Percentiles rank a stretch among this genome's conserved stretches.
These are phyloP conservation scores for Callocephalon fimbriatum DNA, from an alignment of 2,113 vertebrate genomes.

Conservation along the genomic window DNA sequence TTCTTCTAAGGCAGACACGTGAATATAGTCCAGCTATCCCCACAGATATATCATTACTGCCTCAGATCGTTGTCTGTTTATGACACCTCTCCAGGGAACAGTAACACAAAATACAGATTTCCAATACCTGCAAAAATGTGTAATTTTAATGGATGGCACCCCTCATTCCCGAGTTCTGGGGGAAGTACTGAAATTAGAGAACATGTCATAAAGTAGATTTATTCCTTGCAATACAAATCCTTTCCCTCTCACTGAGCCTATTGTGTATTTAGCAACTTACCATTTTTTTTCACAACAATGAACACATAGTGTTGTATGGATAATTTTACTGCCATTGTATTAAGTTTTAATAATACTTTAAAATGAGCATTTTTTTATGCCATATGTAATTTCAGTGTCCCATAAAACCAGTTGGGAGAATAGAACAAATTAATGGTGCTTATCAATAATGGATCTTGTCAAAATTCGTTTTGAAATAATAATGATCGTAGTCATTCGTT, in stretches of 20 bases:
- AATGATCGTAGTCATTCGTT: slow-evolving; percentile 8
- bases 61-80: neutral
- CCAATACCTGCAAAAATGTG: neutral
- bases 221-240: neutral
- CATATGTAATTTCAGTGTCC: slow-evolving; percentile 3
- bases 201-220: neutral
- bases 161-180: neutral
- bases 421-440: slow-evolving; percentile 39
- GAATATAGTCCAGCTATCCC: neutral
- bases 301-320: neutral
- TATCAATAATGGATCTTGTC: slow-evolving; percentile 33
- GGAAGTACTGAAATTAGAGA: neutral
- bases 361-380: slow-evolving; percentile 18
- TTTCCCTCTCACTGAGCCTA: neutral
- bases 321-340: slow-evolving; percentile 41
- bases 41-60: neutral
- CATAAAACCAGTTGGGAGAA: slow-evolving; percentile 15
- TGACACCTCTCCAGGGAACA: neutral
- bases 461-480: slow-evolving; percentile 38
- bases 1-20: neutral
- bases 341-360: slow-evolving; percentile 54
- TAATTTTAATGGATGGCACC: neutral
- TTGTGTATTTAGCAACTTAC: slow-evolving; percentile 28
- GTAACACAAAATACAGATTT: neutral
- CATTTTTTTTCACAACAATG: slow-evolving; percentile 32